Base-by-base conservation (phyloP, 2,797 vertebrate species). In the Enteromius thamalakanensis region DNA sequence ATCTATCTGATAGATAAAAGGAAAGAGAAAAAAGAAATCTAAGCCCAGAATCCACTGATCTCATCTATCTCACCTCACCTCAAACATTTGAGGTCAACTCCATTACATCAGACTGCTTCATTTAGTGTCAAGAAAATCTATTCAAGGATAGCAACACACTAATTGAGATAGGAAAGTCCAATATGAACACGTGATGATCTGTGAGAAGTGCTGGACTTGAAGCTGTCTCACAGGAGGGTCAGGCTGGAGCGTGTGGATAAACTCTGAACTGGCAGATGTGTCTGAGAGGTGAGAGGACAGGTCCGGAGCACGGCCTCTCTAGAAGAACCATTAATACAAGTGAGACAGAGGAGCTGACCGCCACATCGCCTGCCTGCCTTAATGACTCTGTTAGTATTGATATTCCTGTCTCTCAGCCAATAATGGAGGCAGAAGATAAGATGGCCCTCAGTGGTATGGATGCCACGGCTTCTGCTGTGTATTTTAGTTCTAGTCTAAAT, bases 351-450 rank as follows among this genome's bases (percentile, higher is more conserved):
- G n/a, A 80, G 34, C 23, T 71, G 82, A 77, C 49, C 81, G 67
- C 76, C 26, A 62, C 77, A 80, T 64, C 29, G 77, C 49, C 89
- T 81, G 74, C 49, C 75, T 79, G 75, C 49, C 76, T 77, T 89
- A 72, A 78, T 89, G 86, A 90, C 90, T 86, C 88, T 86, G 86
- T 89, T 85, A 76, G 76, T 86, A 87, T 88, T 80, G 71, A 87
- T 90, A 81, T 91, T 84, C 82, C 77, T 88, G 83, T 85, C 81
- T 81, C 81, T 88, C 19, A 79, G 67, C 83, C 85, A 83, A 87
- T 85, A 80, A 87, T 70, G 86, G 88, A 91, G 82, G 82, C 68
- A 53, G 84, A 86, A 89, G 90, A 90, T 92, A 91, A 92, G 90
- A 87, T 83, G 90, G 86, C 86, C 90, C 88, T 80, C 87, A 45